Percentiles rank a stretch among this genome's conserved stretches.
These are phyloP conservation scores for Coenobita brevimanus DNA, from an alignment of 1,140 invertebrate genomes.

Conservation along the genomic window DNA sequence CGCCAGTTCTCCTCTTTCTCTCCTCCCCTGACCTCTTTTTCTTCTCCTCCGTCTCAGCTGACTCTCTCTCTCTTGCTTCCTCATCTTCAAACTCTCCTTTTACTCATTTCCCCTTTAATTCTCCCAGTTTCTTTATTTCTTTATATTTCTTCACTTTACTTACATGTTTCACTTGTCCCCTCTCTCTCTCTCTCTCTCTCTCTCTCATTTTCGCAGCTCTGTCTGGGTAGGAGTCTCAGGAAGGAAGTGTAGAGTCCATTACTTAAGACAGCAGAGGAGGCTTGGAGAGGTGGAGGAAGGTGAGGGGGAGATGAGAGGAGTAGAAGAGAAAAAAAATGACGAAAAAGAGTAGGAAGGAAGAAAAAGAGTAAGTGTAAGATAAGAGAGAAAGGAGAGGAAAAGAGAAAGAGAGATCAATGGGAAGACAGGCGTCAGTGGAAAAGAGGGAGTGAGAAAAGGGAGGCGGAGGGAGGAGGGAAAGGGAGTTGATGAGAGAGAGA, in stretches of 20 bases:
- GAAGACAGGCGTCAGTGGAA: neutral
- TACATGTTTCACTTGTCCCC: neutral
- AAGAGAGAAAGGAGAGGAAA: constrained; percentile 6
- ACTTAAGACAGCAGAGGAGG: neutral
- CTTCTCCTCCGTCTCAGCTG: neutral
- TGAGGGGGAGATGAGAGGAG: neutral
- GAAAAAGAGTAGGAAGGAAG: neutral
- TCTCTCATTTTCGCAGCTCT: neutral
- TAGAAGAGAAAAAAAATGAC: neutral
- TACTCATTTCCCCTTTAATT: neutral
- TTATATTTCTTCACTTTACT: neutral
- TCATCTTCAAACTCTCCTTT: neutral
- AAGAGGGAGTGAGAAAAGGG: neutral
- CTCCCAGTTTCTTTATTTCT: neutral
- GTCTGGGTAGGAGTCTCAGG: neutral
- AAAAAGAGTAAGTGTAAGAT: neutral
- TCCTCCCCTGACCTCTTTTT: neutral
- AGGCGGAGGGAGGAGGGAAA: too few species aligned
- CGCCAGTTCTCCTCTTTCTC: neutral
- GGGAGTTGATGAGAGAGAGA: too few species aligned
- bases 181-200: neutral
- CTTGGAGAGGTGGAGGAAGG: neutral
- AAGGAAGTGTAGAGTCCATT: neutral
- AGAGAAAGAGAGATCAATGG: neutral
- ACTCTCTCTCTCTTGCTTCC: neutral